Conservation (phyloP, 2,113 vertebrate genomes). For the Leucoraja erinaceus region DNA sequence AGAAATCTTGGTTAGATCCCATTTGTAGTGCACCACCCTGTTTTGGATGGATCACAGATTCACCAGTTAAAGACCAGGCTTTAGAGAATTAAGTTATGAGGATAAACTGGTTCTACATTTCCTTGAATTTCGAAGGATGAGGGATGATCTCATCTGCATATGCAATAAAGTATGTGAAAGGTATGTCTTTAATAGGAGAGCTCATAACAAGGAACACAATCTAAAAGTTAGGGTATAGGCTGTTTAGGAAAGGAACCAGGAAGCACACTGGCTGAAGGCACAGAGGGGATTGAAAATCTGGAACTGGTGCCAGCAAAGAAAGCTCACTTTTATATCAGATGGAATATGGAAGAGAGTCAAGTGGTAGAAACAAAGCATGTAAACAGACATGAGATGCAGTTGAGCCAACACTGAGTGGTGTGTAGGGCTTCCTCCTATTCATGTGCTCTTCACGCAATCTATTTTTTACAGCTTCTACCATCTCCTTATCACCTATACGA, state of each 20-base stretch:
- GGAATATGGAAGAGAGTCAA: neutral
- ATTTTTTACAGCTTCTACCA: neutral
- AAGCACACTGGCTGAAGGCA: too few relatives aligned
- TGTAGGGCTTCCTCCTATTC: neutral
- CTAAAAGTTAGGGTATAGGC: neutral
- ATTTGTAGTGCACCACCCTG: neutral
- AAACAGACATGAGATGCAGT: neutral
- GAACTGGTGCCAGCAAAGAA: neutral
- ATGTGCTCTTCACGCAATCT: neutral
- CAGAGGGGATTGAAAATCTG: neutral
- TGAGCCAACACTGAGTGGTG: neutral
- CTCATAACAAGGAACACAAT: neutral
- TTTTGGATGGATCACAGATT: neutral
- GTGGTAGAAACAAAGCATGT: too few relatives aligned
- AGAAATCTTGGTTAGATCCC: neutral
- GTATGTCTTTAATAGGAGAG: neutral
- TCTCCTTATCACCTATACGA: neutral
- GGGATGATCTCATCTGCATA: too few relatives aligned
- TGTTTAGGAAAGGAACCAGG: neutral
- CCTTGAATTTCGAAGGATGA: neutral
- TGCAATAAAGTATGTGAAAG: neutral
- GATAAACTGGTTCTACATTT: neutral
- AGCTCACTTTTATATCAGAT: neutral
- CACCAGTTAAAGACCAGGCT: neutral
- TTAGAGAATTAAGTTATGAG: neutral